Conservation (phyloP, 2,113 vertebrate genomes). For the Eidolon helvum region DNA sequence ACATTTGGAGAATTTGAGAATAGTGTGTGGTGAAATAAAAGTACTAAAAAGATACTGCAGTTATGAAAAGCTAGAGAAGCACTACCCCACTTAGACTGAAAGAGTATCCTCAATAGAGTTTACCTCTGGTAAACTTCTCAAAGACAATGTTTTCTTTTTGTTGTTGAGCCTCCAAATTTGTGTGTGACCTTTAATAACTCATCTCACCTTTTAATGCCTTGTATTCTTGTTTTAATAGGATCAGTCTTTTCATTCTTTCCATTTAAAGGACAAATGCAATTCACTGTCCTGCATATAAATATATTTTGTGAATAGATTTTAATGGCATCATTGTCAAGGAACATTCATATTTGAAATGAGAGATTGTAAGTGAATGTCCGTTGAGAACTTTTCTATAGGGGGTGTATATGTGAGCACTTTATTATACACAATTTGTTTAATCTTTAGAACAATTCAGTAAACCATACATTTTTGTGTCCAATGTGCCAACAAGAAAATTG, state of each 20-base stretch:
- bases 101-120: neutral
- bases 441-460: neutral
- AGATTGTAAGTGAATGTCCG: neutral
- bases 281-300: neutral
- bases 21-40: neutral
- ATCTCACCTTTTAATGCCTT: neutral
- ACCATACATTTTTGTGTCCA: neutral
- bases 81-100: neutral
- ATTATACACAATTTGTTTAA: neutral
- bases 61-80: neutral
- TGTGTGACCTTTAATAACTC: neutral
- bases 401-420: neutral
- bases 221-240: neutral
- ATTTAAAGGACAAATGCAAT: neutral
- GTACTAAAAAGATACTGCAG: neutral
- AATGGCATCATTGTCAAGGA: neutral
- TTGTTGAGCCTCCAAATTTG: neutral
- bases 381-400: neutral
- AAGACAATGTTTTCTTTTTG: neutral
- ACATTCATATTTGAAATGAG: neutral
- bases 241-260: neutral
- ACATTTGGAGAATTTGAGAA: neutral
- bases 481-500: conserved; percentile 2
- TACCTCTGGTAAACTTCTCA: neutral
- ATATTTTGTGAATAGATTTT: neutral